phyloP scores from a whole-genome alignment of 2,113 vertebrate species.

The Rousettus leschenaultii region DNA sequence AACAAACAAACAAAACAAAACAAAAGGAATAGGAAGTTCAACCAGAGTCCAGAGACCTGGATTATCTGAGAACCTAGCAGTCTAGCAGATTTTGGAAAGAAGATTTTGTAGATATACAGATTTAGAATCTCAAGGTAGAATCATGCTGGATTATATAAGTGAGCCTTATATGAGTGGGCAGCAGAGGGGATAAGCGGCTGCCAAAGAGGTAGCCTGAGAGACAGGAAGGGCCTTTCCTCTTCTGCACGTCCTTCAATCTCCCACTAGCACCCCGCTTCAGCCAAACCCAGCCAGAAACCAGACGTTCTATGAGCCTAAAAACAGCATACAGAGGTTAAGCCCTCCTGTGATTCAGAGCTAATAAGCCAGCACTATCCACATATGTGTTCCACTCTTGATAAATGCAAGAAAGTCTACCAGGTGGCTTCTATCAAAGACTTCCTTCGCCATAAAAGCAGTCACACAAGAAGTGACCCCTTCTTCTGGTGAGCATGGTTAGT shows the following conservation, averaged over 20 bases:
- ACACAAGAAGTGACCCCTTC: neutral
- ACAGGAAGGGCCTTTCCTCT: neutral
- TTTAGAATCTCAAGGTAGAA: no score
- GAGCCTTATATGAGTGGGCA: no score
- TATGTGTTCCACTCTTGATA: neutral
- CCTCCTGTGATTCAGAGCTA: neutral
- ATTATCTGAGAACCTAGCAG: neutral
- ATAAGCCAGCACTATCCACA: fast-evolving
- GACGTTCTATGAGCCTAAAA: neutral
- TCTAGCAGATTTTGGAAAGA: no score
- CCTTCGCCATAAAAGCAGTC: neutral
- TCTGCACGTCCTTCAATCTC: neutral
- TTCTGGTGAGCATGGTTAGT: neutral
- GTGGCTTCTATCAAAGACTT: neutral
- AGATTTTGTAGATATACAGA: no score
- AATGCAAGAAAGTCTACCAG: neutral
- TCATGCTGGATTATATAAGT: no score
- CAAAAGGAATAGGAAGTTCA: neutral
- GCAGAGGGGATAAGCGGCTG: neutral
- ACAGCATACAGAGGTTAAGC: neutral
- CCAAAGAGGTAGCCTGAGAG: neutral
- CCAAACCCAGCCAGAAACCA: neutral
- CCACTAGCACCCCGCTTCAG: neutral
- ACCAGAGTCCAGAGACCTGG: neutral
- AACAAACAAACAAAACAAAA: neutral